Conservation (phyloP, 2,113 vertebrate genomes). For the Syrrhaptes paradoxus region DNA sequence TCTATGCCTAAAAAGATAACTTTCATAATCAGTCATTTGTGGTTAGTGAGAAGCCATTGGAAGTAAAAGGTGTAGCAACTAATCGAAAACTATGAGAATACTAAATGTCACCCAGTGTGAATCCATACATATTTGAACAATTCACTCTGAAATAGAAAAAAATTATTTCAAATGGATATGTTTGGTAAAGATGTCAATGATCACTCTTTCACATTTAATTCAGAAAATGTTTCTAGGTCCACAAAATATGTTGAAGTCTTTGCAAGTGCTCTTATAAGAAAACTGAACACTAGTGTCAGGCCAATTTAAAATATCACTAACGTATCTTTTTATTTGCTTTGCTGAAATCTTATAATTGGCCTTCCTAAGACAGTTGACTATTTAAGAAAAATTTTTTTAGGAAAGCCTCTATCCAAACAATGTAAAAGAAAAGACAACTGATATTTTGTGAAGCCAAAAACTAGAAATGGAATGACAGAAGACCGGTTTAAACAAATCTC, state of each 20-base stretch:
- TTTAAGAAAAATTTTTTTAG: slow-evolving; percentile 67
- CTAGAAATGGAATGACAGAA: slow-evolving; percentile 45
- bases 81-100: background rate
- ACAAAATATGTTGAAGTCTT: slow-evolving; percentile 40
- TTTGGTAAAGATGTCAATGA: background rate
- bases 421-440: slow-evolving; percentile 32
- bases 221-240: slow-evolving; percentile 44
- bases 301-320: slow-evolving; percentile 61
- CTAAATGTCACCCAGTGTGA: background rate
- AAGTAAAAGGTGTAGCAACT: background rate
- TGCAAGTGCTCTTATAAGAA: slow-evolving; percentile 61
- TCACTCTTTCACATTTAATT: background rate
- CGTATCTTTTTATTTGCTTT: slow-evolving; percentile 64
- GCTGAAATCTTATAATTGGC: slow-evolving; percentile 53
- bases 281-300: slow-evolving; percentile 52
- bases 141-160: background rate
- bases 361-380: slow-evolving; percentile 40
- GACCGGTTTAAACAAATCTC: slow-evolving; percentile 29
- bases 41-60: background rate
- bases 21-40: background rate
- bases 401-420: slow-evolving; percentile 54
- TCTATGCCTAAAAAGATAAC: background rate
- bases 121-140: background rate
- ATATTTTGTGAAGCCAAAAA: slow-evolving; percentile 46
- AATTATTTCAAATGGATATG: background rate